Base-by-base conservation (phyloP, 2,797 vertebrate species). In the Amniataba percoides region DNA sequence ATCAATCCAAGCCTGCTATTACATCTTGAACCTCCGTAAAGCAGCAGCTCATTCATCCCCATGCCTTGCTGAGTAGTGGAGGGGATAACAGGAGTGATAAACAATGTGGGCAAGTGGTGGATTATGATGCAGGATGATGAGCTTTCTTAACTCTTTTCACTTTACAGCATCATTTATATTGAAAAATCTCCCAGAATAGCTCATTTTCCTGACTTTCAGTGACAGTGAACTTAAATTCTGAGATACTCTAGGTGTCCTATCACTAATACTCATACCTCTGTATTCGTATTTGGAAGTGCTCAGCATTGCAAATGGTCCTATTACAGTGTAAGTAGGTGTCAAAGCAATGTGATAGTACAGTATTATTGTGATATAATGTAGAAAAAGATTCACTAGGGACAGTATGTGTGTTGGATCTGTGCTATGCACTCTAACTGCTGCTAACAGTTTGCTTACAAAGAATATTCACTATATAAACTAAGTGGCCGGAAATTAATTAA, bases 1-100 rank as follows among this genome's bases (percentile, higher is more conserved):
- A 39, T 86, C 36, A 73, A 84, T 59, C 79, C 70, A 75, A 39
- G 45, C 27, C 21, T 13, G 66, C 36, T 85, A 48, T 71, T 77
- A 83, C 25, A 49, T 56, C 52, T 2, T 25, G 45, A 71, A 71
- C 51, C 59, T 77, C 66, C 18, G 46, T 42, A 18, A 74, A 9
- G 12, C 18, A 59, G 46, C 52, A 63, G 45, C 43, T 70, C 11
- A 61, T 52, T 81, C 18, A 49, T 36, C 49, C 39, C 45, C 19
- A 48, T 40, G n/a, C n/a, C 51, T 51, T 43, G 15, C 39, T 63
- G 65, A 46, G 36, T 11, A 16, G 2, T 2, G 27, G 36, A 52
- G 39, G 23, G 15, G 19, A 16, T 7, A 23, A 31, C 10, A 52
- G 58, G 56, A 45, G 42, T 14, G 42, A 73, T 25, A 15, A 53